phyloP scores from a whole-genome alignment of 2,797 vertebrate genomes.

The Lacerta agilis region DNA sequence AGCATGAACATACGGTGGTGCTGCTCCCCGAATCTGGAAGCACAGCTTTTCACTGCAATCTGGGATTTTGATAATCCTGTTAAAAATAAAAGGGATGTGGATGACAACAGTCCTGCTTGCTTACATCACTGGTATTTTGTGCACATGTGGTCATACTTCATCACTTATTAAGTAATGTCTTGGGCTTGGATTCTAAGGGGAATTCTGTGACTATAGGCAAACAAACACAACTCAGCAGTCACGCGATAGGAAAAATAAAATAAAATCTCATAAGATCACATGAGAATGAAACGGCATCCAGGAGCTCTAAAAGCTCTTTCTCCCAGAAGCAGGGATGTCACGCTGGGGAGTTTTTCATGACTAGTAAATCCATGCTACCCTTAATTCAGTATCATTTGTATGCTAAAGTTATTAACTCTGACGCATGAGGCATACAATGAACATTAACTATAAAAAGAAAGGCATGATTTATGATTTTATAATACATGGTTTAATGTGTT shows the following conservation, averaged over 20 bases:
- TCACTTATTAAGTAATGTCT: not conserved
- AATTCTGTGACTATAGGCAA: constrained; percentile 27
- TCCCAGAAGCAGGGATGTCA: not conserved
- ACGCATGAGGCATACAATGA: not conserved
- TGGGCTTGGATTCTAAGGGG: not conserved
- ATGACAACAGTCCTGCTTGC: not conserved
- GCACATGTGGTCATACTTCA: not conserved
- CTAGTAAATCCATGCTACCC: constrained; percentile 3
- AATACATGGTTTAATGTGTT: not conserved
- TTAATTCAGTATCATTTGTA: constrained; percentile 13
- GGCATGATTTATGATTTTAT: not conserved
- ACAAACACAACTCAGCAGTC: not conserved
- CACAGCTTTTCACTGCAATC: constrained; percentile 88
- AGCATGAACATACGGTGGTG: constrained; percentile 89
- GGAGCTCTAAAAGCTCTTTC: not conserved
- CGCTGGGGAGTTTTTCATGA: constrained; percentile 12
- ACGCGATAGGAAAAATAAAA: too few species aligned
- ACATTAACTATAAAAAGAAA: constrained; percentile 9
- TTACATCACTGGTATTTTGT: not conserved
- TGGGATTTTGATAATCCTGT: constrained; percentile 92
- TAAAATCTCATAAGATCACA: constrained; percentile 6
- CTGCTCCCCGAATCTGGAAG: constrained; percentile 90
- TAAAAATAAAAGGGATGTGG: constrained; percentile 40
- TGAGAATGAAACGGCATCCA: not conserved
- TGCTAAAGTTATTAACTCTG: constrained; percentile 23